Conservation (phyloP, 2,888 invertebrate genomes). For the Epistrophe grossulariae region DNA sequence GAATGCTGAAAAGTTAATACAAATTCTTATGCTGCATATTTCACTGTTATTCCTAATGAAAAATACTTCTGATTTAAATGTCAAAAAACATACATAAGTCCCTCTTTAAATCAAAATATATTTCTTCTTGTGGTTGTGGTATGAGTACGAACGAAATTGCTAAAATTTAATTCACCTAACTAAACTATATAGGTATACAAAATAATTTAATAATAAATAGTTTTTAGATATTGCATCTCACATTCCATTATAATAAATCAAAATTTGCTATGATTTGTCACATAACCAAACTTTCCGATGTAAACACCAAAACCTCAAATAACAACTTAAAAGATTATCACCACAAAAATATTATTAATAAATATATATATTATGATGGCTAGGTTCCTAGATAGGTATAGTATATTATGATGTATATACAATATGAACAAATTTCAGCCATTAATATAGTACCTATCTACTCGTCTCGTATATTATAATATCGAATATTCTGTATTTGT, state of each 20-base stretch:
- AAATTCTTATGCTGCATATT: background rate
- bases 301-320: slow-evolving; percentile 49
- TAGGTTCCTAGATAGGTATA: background rate
- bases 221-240: slow-evolving; percentile 9
- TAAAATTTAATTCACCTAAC: background rate
- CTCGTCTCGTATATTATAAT: background rate
- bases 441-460: background rate
- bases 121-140: background rate
- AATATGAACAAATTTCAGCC: background rate
- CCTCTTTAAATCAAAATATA: background rate
- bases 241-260: slow-evolving; percentile 52
- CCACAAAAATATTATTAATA: slow-evolving; percentile 50
- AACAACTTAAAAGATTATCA: slow-evolving; percentile 70
- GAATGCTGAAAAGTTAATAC: too few relatives aligned
- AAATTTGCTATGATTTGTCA: slow-evolving; percentile 62
- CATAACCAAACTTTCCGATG: slow-evolving; percentile 58
- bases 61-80: too few relatives aligned
- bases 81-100: too few relatives aligned
- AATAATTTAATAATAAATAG: background rate
- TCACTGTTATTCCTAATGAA: background rate
- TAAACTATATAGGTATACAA: background rate
- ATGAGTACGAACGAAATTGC: background rate
- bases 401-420: background rate
- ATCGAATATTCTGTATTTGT: background rate
- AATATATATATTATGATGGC: background rate